phyloP scores from a whole-genome alignment of 2,888 invertebrate genomes.

The Scaptomyza parva region DNA sequence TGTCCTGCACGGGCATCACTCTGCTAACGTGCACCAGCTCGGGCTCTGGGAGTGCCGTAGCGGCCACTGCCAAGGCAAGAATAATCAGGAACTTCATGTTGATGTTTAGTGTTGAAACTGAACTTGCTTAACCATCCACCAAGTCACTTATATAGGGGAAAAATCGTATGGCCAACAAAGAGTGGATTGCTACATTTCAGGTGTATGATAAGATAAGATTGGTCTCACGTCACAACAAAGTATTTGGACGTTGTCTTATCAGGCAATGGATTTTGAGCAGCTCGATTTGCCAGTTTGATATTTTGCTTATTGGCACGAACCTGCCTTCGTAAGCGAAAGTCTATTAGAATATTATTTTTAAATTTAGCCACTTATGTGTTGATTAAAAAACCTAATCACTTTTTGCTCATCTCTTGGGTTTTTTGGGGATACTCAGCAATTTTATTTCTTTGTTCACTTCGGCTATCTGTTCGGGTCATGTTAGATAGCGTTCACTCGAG shows the following conservation, averaged over 20 bases:
- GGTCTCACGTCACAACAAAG: slow-evolving; percentile 27
- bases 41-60: slow-evolving; percentile 60
- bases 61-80: slow-evolving; percentile 68
- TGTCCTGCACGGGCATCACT: slow-evolving; percentile 61
- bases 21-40: slow-evolving; percentile 43
- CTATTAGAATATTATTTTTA: slow-evolving; percentile 10
- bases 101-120: slow-evolving; percentile 48
- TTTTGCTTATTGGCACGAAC: slow-evolving; percentile 18
- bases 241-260: slow-evolving; percentile 28
- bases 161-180: background rate
- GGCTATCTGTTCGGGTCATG: background rate
- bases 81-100: slow-evolving; percentile 78
- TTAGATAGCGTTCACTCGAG: background rate
- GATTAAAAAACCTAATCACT: background rate
- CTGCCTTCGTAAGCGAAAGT: slow-evolving; percentile 10
- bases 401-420: background rate
- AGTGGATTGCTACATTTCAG: slow-evolving; percentile 30
- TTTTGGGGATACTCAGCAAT: background rate
- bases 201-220: slow-evolving; percentile 58
- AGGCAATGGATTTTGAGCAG: background rate
- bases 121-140: slow-evolving; percentile 34
- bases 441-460: background rate
- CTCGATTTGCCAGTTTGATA: slow-evolving; percentile 5
- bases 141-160: slow-evolving; percentile 51
- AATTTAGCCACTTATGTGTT: slow-evolving; percentile 10